Base-by-base conservation (phyloP, 2,888 invertebrate species). In the Lacanobia wlatinum region DNA sequence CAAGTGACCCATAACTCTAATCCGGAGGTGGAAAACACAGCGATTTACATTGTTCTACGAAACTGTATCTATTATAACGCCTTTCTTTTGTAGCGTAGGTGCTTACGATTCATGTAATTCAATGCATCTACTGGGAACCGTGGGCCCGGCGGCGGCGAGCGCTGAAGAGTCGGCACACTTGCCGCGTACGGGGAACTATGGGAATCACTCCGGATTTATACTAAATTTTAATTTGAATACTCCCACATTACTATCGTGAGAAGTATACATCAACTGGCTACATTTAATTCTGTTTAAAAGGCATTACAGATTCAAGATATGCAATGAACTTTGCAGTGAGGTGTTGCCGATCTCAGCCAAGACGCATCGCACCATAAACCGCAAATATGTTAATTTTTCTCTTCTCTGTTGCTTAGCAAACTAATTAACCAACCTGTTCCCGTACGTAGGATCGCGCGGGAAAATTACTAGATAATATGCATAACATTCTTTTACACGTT, bases 21-120 rank as follows among this genome's bases (percentile, higher is more conserved):
- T 90, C 90, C 89, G 74, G 85, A 77, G 85, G 88, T 89, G 89
- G 90, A 92, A 91, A 91, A 89, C 80, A 88, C 88, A 85, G 83
- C 85, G 86, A 91, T 93, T 93, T 92, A 94, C 92, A 92, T 92
- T 90, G 91, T 94, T 94, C 95, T 88, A 88, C 87, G 95, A 93
- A 94, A 90, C 87, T 82, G 88, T 89, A 87, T 91, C 89, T 90
- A 92, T 88, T 88, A 88, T 86, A 87, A 87, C 88, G 88, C 86
- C 90, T 90, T 92, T 90, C 90, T 89, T 90, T 89, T 87, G 87
- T 90, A 88, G 88, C 87, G 84, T 87, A 83, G 87, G 88, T 88
- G 90, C 88, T 90, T 90, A 91, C 85, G 79, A 91, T 90, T 90
- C 91, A 88, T 88, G 87, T 84, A 87, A 89, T 88, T 86, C 89